phyloP scores from a whole-genome alignment of 2,113 vertebrate species.

The Synodontis membranacea region DNA sequence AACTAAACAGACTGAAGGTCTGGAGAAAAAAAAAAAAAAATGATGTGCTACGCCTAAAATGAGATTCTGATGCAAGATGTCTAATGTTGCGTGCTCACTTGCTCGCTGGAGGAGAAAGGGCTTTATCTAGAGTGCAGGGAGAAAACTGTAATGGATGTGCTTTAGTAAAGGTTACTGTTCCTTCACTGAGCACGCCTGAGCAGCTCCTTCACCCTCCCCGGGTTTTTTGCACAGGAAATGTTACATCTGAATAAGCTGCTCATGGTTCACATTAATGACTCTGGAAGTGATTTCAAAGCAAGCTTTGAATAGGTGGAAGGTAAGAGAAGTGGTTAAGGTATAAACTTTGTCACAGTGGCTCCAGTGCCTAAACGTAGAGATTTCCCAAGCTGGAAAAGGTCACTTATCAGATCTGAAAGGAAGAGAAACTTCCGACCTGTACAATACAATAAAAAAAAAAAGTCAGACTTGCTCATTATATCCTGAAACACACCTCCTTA shows the following conservation, averaged over 20 bases:
- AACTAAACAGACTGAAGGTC: constrained; percentile 31
- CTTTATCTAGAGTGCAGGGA: constrained; percentile 42
- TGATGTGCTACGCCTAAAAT: constrained; percentile 34
- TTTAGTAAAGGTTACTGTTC: constrained; percentile 57
- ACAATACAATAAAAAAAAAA: constrained; percentile 1
- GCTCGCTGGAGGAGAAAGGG: constrained; percentile 47
- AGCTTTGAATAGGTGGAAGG: constrained; percentile 22
- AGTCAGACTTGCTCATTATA: constrained; percentile 8
- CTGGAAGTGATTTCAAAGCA: constrained; percentile 24
- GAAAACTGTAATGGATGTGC: constrained; percentile 52
- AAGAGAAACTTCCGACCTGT: constrained; percentile 22
- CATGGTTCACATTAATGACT: constrained; percentile 42
- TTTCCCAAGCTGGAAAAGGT: constrained; percentile 17
- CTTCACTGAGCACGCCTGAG: constrained; percentile 21
- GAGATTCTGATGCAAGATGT: constrained; percentile 51
- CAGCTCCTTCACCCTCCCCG: constrained; percentile 27
- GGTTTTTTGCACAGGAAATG: constrained; percentile 36
- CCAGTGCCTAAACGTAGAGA: not conserved
- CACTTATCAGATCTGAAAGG: constrained; percentile 14
- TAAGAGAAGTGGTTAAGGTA: constrained; percentile 11
- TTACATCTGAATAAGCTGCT: constrained; percentile 54
- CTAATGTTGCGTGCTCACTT: constrained; percentile 54
- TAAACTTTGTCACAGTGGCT: not conserved
- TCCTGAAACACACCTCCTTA: constrained; percentile 13
- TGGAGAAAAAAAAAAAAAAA: constrained; percentile 29